These are phyloP conservation scores for Hippocampus kuda DNA, from an alignment of 2,797 vertebrate genomes.

Conservation along the genomic window DNA sequence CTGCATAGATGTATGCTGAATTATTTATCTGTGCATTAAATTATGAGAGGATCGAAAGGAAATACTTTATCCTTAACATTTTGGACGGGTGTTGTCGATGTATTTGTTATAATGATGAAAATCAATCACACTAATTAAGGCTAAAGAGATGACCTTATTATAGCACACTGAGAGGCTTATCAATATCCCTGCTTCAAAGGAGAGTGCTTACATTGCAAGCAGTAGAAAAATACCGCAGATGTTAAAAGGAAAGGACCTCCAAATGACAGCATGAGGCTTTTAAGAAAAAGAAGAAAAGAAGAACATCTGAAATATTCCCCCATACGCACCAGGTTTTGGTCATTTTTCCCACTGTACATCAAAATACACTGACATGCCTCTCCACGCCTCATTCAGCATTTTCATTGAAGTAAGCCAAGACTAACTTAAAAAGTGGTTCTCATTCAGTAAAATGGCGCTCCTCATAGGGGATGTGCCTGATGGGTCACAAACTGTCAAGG, in stretches of 20 bases:
- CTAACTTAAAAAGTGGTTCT: not conserved
- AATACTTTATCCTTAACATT: not conserved
- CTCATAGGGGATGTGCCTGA: not conserved
- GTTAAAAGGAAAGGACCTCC: constrained; percentile 19
- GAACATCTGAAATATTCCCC: constrained; percentile 37
- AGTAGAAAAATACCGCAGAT: constrained; percentile 39
- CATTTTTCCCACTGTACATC: constrained; percentile 13
- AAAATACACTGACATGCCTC: constrained; percentile 5
- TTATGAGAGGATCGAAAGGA: not conserved
- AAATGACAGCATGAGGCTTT: constrained; percentile 34
- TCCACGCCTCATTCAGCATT: constrained; percentile 5
- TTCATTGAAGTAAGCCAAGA: constrained; percentile 11
- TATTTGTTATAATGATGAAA: constrained; percentile 37
- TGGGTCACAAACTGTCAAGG: constrained; percentile 3
- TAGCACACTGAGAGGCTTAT: constrained; percentile 42
- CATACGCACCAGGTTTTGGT: constrained; percentile 13
- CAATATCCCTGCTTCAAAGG: constrained; percentile 50
- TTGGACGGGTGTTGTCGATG: constrained; percentile 8
- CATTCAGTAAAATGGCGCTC: constrained; percentile 14
- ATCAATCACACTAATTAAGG: constrained; percentile 42
- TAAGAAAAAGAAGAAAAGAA: constrained; percentile 31
- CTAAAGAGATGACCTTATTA: constrained; percentile 42
- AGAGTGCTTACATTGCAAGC: constrained; percentile 28
- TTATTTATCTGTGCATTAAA: not conserved
- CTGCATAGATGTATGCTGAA: not conserved